These are phyloP conservation scores for Cyanoramphus novaezelandiae DNA, from an alignment of 2,113 vertebrate species.

Conservation along the genomic window DNA sequence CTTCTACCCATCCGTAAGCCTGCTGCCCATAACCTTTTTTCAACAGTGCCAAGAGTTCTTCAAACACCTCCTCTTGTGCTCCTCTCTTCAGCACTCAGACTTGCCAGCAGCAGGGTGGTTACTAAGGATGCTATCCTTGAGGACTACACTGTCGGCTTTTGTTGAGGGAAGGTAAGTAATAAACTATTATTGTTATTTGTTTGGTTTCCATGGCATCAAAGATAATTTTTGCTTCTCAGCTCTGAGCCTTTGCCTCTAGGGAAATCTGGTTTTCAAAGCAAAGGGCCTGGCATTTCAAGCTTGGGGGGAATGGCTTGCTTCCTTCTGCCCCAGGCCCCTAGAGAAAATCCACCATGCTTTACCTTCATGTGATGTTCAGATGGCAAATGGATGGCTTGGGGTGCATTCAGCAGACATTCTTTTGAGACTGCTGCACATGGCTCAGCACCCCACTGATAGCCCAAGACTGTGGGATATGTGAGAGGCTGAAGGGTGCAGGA, in stretches of 20 bases:
- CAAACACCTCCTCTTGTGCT: neutral
- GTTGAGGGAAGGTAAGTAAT: slow-evolving; percentile 3
- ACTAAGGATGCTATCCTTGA: slow-evolving; percentile 6
- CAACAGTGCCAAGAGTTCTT: neutral
- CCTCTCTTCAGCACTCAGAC: neutral
- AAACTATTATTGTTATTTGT: neutral
- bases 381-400: neutral
- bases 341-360: neutral
- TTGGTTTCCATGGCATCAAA: slow-evolving; percentile 34
- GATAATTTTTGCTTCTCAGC: neutral
- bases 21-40: neutral
- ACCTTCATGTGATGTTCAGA: neutral
- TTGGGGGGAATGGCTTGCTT: accelerated
- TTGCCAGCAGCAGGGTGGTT: neutral
- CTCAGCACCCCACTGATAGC: neutral
- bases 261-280: neutral
- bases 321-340: neutral
- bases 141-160: neutral
- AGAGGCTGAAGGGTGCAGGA: neutral
- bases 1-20: neutral
- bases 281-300: neutral
- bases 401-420: neutral
- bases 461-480: neutral
- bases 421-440: neutral
- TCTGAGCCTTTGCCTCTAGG: neutral